Conservation (phyloP, 2,113 vertebrate species). For the Protobothrops mucrosquamatus region DNA sequence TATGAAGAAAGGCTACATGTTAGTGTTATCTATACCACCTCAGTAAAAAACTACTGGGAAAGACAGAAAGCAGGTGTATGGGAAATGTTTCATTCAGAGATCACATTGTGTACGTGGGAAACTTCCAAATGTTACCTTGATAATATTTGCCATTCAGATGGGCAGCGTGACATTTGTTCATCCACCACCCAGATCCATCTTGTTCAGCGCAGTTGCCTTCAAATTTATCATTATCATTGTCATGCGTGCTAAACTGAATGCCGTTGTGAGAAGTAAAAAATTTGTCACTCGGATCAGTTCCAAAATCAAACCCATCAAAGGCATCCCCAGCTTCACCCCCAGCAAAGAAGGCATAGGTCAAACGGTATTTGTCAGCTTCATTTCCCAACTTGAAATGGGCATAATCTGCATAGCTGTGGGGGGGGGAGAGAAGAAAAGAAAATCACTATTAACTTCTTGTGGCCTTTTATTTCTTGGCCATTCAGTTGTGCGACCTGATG, state of each 20-base stretch:
- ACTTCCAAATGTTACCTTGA: slow-evolving; percentile 59
- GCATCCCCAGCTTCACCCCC: slow-evolving; percentile 89
- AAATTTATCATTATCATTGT: slow-evolving; percentile 89
- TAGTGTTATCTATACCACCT: not conserved
- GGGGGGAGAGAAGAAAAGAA: not conserved
- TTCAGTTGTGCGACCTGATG: not conserved
- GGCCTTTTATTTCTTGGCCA: not conserved
- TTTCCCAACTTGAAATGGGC: slow-evolving; percentile 78
- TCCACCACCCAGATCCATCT: slow-evolving; percentile 97
- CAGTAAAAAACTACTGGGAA: not conserved
- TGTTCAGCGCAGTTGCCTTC: slow-evolving; percentile 86
- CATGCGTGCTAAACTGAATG: slow-evolving; percentile 89
- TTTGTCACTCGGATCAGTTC: slow-evolving; percentile 86
- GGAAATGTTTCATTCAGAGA: not conserved
- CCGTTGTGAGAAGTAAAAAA: slow-evolving; percentile 87
- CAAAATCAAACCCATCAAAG: slow-evolving; percentile 86
- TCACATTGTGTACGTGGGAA: not conserved
- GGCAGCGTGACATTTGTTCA: slow-evolving; percentile 94
- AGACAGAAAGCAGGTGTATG: not conserved
- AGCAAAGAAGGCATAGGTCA: slow-evolving; percentile 82
- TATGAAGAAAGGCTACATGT: not conserved
- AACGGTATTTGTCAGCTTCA: slow-evolving; percentile 84
- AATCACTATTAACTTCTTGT: not conserved
- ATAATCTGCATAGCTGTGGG: slow-evolving; percentile 85
- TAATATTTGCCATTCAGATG: slow-evolving; percentile 95